Conservation (phyloP, 2,797 vertebrate species). For the Oceanodroma leucorhoa region DNA sequence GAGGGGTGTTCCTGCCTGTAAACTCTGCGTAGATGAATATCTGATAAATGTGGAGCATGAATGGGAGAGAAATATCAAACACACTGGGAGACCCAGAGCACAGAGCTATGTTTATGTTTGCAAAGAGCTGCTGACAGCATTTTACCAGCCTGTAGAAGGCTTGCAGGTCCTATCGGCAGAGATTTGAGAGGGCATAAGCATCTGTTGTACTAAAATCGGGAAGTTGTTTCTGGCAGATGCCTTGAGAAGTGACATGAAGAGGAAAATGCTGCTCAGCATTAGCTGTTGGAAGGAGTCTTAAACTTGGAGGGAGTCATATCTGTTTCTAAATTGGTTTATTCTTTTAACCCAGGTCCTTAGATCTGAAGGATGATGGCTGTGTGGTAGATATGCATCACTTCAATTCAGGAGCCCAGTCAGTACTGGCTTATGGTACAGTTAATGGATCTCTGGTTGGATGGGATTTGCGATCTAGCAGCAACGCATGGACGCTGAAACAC, state of each 20-base stretch:
- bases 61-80: neutral
- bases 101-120: neutral
- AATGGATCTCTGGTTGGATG: slow-evolving; percentile 95
- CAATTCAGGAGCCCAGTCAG: slow-evolving; percentile 91
- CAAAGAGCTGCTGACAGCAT: neutral
- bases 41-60: neutral
- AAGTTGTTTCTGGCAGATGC: neutral
- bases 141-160: neutral
- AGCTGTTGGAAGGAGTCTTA: neutral
- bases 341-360: slow-evolving; percentile 80
- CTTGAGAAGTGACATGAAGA: neutral
- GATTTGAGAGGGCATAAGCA: neutral
- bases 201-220: neutral
- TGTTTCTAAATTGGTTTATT: neutral
- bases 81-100: neutral
- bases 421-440: slow-evolving; percentile 93
- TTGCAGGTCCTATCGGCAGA: neutral
- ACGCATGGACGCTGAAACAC: slow-evolving; percentile 92
- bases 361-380: slow-evolving; percentile 91
- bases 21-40: neutral
- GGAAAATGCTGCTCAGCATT: neutral
- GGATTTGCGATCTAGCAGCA: slow-evolving; percentile 90
- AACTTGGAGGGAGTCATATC: neutral
- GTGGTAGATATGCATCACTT: slow-evolving; percentile 97
- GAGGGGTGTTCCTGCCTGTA: neutral